These are phyloP conservation scores for Congeria kusceri DNA, from an alignment of 2,888 invertebrate species.

Conservation along the genomic window DNA sequence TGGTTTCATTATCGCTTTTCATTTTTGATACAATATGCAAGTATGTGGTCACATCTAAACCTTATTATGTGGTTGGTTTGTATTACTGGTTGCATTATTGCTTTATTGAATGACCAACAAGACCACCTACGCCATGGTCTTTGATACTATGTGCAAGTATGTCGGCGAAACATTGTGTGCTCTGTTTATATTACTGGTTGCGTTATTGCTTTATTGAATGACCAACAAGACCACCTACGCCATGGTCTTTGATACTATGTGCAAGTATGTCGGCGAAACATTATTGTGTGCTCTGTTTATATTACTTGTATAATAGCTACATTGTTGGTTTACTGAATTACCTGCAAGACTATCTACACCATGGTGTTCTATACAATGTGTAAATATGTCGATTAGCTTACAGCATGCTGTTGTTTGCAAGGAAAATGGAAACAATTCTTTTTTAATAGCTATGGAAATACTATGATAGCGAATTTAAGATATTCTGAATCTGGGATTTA, in stretches of 20 bases:
- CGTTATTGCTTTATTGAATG: conserved; percentile 1
- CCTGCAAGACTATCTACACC: conserved; percentile 85
- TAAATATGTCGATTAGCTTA: conserved; percentile 84
- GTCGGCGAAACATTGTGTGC: conserved; percentile 29
- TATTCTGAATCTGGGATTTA: no score
- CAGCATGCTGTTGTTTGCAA: no score
- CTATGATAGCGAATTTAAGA: no score
- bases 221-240: conserved; percentile 85
- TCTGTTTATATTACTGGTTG: no score
- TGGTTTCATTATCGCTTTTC: background rate
- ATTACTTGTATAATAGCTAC: background rate
- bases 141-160: conserved; percentile 85
- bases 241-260: conserved; percentile 85
- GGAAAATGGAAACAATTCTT: no score
- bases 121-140: conserved; percentile 85
- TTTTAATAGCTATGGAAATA: no score
- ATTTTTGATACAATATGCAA: background rate
- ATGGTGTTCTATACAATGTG: conserved; percentile 85
- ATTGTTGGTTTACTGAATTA: conserved; percentile 28
- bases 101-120: conserved; percentile 76
- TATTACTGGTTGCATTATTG: no score
- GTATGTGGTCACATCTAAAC: no score
- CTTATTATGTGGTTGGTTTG: no score
- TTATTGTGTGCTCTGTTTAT: background rate
- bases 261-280: conserved; percentile 80